Evolutionary conservation across 92 coral and sea anemone species (phyloP), one percentile per base, ranked within the genome.

Genomic region (Micromussa lordhowensis): DNA sequence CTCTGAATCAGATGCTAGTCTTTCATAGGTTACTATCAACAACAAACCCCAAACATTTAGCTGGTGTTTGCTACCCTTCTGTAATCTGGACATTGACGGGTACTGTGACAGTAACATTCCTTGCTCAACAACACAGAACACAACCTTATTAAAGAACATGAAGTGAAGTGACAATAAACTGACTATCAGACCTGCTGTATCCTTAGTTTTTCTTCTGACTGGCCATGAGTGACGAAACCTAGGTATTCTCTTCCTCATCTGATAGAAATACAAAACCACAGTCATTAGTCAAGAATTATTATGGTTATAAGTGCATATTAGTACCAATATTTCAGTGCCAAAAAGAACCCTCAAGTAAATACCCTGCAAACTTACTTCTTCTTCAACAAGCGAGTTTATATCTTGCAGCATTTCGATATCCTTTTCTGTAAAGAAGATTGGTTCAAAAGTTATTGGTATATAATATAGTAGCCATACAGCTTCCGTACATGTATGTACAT

Each of bases 381-480:
- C 95, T 68, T 90, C 88, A 17, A 91, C 96, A 44, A 97, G 70
- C 58, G 92, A 92, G 82, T 95, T 93, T 75, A 97, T 91, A 28
- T 93, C 97, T 71, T 89, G 85, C 30, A 97, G 92, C 91, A 95
- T 91, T 58, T 95, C 98, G 58, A 95, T 91, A 76, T 97, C 99
- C 79, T 94, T 93, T 58, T 93, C 98, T 95, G 80, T 16, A 82
- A 79, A 83, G 31, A 66, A 66, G n/a, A 64, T 11, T 66, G 4
- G 71, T 66, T 2, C 18, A 28, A 54, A 57, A 24, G 55, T n/a
- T n/a, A n/a, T n/a, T n/a, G n/a, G n/a, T 48, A 53, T 5, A 54
- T 26, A 79, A 28, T 55, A n/a, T 28, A 53, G 58, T 74, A 26
- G 18, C 10, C 87, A 70, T 35, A 69, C 68, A 59, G 34, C 32